Conservation (phyloP, 2,797 vertebrate species). For the Mormyrus hasselquistii region DNA sequence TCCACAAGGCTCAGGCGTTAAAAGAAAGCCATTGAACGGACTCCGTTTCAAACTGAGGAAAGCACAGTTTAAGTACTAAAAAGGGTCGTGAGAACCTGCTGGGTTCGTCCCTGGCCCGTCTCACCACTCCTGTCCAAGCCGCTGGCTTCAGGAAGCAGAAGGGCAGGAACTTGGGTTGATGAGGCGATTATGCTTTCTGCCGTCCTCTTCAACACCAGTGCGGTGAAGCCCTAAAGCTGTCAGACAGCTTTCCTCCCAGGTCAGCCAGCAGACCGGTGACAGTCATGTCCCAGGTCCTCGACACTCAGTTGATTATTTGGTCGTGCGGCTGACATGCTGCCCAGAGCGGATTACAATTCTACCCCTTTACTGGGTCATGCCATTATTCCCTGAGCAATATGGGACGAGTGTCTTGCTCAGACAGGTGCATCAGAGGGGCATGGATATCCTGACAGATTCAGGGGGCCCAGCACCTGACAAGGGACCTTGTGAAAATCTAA, state of each 20-base stretch:
- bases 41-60: neutral
- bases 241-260: neutral
- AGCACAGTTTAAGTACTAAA: neutral
- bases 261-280: neutral
- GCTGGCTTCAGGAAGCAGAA: neutral
- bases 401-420: neutral
- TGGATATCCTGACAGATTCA: neutral
- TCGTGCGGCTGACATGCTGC: neutral
- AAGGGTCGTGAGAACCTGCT: neutral
- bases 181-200: neutral
- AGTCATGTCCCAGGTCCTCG: neutral
- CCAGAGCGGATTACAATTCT: neutral
- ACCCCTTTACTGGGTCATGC: neutral
- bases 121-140: neutral
- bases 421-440: neutral
- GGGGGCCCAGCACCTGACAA: neutral
- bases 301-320: neutral
- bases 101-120: no score
- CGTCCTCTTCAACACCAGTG: neutral
- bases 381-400: neutral
- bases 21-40: neutral
- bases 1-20: neutral
- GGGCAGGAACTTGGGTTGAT: neutral
- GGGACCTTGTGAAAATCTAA: neutral
- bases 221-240: neutral